phyloP scores from a whole-genome alignment of 1,140 invertebrate genomes.

The Euwallacea fornicatus region DNA sequence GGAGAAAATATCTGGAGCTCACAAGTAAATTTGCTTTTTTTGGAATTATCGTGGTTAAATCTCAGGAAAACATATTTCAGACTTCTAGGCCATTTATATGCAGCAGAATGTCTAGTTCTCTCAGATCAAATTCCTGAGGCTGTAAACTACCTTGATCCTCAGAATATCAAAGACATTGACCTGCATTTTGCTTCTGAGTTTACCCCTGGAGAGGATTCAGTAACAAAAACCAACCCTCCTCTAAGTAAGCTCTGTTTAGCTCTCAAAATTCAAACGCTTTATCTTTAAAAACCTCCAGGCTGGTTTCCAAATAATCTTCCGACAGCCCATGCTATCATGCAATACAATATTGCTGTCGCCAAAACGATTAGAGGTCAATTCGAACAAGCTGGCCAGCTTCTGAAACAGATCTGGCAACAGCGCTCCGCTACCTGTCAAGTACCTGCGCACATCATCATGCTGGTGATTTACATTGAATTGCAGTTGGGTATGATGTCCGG shows the following conservation, averaged over 20 bases:
- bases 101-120: conserved; percentile 84
- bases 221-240: conserved; percentile 54
- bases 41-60: neutral
- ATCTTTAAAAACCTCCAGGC: conserved; percentile 48
- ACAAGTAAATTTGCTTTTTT: conserved; percentile 56
- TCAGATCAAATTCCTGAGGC: conserved; percentile 83
- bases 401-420: conserved; percentile 67
- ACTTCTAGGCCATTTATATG: conserved; percentile 84
- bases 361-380: conserved; percentile 76
- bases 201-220: conserved; percentile 49
- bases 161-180: conserved; percentile 66
- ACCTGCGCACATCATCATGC: conserved; percentile 71
- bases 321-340: conserved; percentile 68
- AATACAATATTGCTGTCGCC: conserved; percentile 80
- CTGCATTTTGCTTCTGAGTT: conserved; percentile 54
- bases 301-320: conserved; percentile 72
- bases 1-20: conserved; percentile 65
- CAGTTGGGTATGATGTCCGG: conserved; percentile 60
- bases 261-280: too few species aligned
- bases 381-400: conserved; percentile 69
- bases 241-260: conserved; percentile 40
- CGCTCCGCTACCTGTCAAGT: conserved; percentile 61
- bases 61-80: conserved; percentile 55
- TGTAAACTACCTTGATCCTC: conserved; percentile 80
- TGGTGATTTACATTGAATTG: conserved; percentile 73